phyloP scores from a whole-genome alignment of 1,140 invertebrate genomes.

The Drosophila pseudoananassae region DNA sequence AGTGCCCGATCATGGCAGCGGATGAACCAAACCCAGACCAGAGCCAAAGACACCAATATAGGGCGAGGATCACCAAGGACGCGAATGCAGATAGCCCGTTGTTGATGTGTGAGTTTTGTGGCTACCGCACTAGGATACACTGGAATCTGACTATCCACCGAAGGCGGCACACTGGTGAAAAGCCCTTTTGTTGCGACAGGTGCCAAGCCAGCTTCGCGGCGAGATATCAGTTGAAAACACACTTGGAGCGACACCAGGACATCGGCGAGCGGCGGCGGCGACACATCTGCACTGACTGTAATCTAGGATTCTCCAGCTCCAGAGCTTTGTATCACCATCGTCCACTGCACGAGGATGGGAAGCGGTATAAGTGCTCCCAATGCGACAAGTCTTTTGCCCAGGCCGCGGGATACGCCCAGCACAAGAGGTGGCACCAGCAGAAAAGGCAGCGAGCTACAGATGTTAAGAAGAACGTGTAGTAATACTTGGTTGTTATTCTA shows the following conservation, averaged over 20 bases:
- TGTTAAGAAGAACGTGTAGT: not conserved
- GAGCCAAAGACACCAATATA: not conserved
- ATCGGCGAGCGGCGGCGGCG: slow-evolving; percentile 27
- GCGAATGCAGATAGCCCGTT: slow-evolving; percentile 19
- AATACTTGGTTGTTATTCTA: not conserved
- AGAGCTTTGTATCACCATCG: slow-evolving; percentile 87
- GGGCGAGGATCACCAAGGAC: not conserved
- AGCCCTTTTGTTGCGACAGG: slow-evolving; percentile 88
- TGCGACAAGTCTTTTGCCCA: slow-evolving; percentile 74
- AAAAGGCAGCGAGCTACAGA: slow-evolving; percentile 32
- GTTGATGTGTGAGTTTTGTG: slow-evolving; percentile 70
- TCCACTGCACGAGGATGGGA: slow-evolving; percentile 91
- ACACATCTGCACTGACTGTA: slow-evolving; percentile 52
- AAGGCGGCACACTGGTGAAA: slow-evolving; percentile 91
- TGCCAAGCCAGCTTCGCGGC: slow-evolving; percentile 89
- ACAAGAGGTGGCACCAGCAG: slow-evolving; percentile 67
- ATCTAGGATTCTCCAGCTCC: slow-evolving; percentile 64
- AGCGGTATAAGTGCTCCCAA: slow-evolving; percentile 90
- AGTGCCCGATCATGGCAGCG: slow-evolving; percentile 39
- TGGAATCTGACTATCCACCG: slow-evolving; percentile 85
- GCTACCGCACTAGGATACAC: slow-evolving; percentile 54
- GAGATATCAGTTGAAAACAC: slow-evolving; percentile 83
- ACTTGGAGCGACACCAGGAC: slow-evolving; percentile 51
- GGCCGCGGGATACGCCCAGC: slow-evolving; percentile 64
- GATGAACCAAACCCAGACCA: not conserved